Evolutionary conservation across 1,140 invertebrate genomes (phyloP).

Genomic region (Mamestra configurata): DNA sequence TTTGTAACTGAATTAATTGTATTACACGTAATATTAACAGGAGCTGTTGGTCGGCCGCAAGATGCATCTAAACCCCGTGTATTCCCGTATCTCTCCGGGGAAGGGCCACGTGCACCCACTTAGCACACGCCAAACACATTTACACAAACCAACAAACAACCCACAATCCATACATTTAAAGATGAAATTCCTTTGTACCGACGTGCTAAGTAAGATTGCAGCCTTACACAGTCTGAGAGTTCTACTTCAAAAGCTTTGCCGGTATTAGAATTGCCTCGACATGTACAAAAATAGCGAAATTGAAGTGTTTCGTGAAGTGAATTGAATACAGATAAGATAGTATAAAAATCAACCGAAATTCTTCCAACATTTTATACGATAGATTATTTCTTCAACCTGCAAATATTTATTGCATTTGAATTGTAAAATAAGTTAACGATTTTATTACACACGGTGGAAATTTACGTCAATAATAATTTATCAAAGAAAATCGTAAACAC

Average conservation of each 20-base stretch:
- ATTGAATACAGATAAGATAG: conserved; percentile 62
- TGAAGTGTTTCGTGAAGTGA: conserved; percentile 74
- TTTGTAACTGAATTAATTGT: conserved; percentile 81
- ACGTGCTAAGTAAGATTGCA: conserved; percentile 67
- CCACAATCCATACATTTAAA: conserved; percentile 64
- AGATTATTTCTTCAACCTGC: conserved; percentile 34
- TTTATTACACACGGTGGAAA: conserved; percentile 48
- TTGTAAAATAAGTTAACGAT: conserved; percentile 45
- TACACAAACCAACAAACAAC: conserved; percentile 67
- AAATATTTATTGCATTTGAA: conserved; percentile 46
- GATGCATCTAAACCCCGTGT: conserved; percentile 80
- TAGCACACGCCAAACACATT: conserved; percentile 77
- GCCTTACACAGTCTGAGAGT: conserved; percentile 72
- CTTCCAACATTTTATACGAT: conserved; percentile 12
- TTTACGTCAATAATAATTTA: conserved; percentile 58
- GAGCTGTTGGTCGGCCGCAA: conserved; percentile 76
- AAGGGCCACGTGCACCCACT: conserved; percentile 81
- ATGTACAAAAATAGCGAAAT: conserved; percentile 82
- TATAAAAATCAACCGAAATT: conserved; percentile 48
- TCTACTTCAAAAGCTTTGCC: conserved; percentile 77
- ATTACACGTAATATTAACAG: conserved; percentile 81
- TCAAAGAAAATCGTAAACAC: conserved; percentile 55
- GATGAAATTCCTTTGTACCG: conserved; percentile 67
- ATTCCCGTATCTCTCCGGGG: conserved; percentile 71
- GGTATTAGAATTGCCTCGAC: conserved; percentile 80